Conservation (phyloP, 1,140 invertebrate species). For the Coptotermes formosanus region DNA sequence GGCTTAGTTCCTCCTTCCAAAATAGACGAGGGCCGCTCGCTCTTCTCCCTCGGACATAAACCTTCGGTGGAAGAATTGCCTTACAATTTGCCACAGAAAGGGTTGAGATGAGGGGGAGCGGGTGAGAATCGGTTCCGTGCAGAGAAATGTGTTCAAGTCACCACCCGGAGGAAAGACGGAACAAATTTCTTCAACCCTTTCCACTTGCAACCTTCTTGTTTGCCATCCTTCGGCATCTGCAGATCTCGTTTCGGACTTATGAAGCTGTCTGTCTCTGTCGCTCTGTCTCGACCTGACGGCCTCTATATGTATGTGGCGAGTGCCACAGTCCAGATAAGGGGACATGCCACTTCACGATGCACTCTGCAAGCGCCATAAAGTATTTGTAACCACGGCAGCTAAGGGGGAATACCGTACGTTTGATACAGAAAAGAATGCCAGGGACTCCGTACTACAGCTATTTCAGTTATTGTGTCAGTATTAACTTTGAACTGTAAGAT, state of each 20-base stretch:
- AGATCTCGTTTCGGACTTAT: neutral
- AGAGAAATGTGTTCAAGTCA: constrained; percentile 16
- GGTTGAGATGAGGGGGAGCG: neutral
- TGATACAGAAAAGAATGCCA: too few species aligned
- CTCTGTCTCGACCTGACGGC: neutral
- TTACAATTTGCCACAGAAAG: constrained; percentile 14
- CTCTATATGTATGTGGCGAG: neutral
- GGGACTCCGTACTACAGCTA: too few species aligned
- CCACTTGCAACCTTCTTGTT: neutral
- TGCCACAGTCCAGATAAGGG: neutral
- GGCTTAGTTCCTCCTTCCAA: constrained; percentile 10
- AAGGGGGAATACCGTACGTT: too few species aligned
- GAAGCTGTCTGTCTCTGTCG: too few species aligned
- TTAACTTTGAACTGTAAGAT: too few species aligned
- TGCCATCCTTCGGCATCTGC: neutral
- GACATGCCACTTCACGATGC: neutral
- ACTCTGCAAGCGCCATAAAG: neutral
- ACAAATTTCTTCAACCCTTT: neutral
- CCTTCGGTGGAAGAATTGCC: neutral
- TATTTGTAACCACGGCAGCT: too few species aligned
- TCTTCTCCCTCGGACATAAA: neutral
- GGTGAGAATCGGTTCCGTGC: constrained; percentile 5
- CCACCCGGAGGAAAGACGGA: neutral
- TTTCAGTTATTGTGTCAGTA: too few species aligned
- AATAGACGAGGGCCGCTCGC: neutral